Base-by-base conservation (phyloP, 1,140 invertebrate species). In the Scaptodrosophila lebanonensis region DNA sequence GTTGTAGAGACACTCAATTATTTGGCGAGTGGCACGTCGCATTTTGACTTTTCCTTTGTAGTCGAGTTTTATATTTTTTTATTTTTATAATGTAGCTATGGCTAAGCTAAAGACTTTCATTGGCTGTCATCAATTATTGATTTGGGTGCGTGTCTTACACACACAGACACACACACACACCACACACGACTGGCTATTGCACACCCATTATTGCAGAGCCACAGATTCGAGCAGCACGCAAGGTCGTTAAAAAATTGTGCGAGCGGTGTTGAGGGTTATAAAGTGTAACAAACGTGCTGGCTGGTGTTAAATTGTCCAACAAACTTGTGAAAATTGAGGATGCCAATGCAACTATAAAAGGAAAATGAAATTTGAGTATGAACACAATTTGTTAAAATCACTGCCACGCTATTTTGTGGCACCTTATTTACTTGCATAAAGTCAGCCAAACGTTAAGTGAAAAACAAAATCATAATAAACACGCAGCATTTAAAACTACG, bases 351-450 rank as follows among this genome's bases (percentile, higher is more conserved):
- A 33, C n/a, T n/a, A n/a, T n/a, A n/a, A 33, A 33, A 33, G 42
- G 16, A 29, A 42, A 40, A 40, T 27, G 36, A 54, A 66, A 70
- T 65, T 66, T 57, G 29, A 56, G 40, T 53, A 30, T 32, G 62
- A 71, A 68, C 5, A 33, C 12, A 76, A 67, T 40, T 39, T 49
- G 50, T 50, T 63, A 79, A 79, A 62, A 47, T 63, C 73, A 79
- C 66, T 73, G 73, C 68, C 73, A 79, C 22, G 67, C 72, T 52
- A 76, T 76, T 76, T 64, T 66, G 18, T 15, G 38, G 18, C 59
- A 42, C 66, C 69, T 66, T 52, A 59, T 76, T 65, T 57, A 70
- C 66, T 66, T 76, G 61, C 50, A 53, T 57, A 35, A 75, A 76
- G 59, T 58, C 53, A 71, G 25, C 42, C 52, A 60, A 48, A 38